These are phyloP conservation scores for Pelusios castaneus DNA, from an alignment of 2,113 vertebrate species.

Conservation along the genomic window DNA sequence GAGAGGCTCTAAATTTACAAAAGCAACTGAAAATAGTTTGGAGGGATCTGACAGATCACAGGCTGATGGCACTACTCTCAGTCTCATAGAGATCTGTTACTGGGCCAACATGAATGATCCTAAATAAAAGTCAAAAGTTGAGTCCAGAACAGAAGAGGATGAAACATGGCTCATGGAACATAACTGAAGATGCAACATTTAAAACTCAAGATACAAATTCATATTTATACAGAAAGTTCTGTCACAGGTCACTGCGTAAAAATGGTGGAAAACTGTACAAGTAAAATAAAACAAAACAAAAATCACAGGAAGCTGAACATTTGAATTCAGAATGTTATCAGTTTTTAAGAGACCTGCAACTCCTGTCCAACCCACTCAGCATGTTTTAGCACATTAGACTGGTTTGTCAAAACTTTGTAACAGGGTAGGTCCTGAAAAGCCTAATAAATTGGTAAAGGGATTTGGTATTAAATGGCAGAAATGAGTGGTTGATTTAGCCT, in stretches of 20 bases:
- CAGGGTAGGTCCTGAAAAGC: neutral
- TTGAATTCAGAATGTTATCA: neutral
- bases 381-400: neutral
- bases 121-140: neutral
- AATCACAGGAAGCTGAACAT: neutral
- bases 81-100: neutral
- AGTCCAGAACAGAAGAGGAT: too few relatives aligned
- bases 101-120: fast-evolving
- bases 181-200: neutral
- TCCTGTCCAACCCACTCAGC: neutral
- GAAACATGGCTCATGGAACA: neutral
- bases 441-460: neutral
- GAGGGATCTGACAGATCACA: neutral
- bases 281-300: neutral
- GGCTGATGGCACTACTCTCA: neutral
- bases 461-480: neutral
- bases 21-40: neutral
- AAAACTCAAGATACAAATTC: neutral
- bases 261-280: neutral
- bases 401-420: neutral
- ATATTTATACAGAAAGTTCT: fast-evolving
- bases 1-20: neutral
- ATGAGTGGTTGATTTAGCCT: neutral
- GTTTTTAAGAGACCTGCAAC: too few relatives aligned
- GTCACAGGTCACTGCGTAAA: neutral